These are phyloP conservation scores for Sesamia inferens DNA, from an alignment of 2,888 invertebrate genomes.

Conservation along the genomic window DNA sequence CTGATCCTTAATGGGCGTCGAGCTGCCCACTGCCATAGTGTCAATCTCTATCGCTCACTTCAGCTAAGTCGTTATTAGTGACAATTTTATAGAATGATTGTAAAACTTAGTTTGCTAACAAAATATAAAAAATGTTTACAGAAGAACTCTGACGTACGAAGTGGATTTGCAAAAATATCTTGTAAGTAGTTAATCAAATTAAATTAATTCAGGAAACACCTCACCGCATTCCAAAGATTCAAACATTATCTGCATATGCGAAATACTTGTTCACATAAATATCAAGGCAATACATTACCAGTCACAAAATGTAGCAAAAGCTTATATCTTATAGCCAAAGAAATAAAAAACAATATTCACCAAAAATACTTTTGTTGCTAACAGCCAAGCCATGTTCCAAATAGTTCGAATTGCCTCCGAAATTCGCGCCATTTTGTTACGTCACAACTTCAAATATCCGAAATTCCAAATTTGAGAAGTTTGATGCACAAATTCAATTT, in stretches of 20 bases:
- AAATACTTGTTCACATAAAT: constrained; percentile 7
- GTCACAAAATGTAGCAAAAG: constrained; percentile 6
- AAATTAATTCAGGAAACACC: constrained; percentile 1
- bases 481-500: constrained; percentile 31
- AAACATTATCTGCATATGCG: constrained; percentile 18
- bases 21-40: too few relatives aligned
- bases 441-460: constrained; percentile 42
- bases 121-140: not conserved
- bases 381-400: constrained; percentile 85
- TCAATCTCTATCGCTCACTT: not conserved
- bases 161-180: not conserved
- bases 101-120: not conserved
- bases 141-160: not conserved
- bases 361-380: constrained; percentile 85
- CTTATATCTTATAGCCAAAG: constrained; percentile 2
- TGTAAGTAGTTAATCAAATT: not conserved
- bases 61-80: not conserved
- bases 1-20: too few relatives aligned
- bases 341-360: constrained; percentile 69
- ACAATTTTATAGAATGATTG: not conserved
- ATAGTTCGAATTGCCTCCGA: constrained; percentile 76
- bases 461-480: constrained; percentile 45
- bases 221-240: constrained; percentile 22
- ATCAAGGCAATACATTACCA: constrained; percentile 30
- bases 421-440: constrained; percentile 74